Conservation (phyloP, 23 tunicate species). For the Trididemnum nubilum region DNA sequence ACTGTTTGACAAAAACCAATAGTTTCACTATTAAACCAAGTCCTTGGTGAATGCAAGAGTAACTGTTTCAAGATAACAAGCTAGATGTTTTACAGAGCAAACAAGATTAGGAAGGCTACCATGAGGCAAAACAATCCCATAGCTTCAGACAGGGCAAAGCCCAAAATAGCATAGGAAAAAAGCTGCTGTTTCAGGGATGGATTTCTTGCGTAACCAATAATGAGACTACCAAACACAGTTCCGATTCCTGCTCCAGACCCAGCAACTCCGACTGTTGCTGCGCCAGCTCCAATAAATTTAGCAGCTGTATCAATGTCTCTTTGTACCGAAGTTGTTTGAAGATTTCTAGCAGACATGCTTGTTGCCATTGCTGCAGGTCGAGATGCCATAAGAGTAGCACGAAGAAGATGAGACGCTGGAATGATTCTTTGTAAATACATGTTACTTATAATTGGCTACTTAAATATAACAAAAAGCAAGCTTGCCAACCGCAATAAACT, state of each 20-base stretch:
- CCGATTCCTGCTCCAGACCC: constrained; percentile 99
- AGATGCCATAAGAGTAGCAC: constrained; percentile 19
- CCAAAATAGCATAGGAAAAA: constrained; percentile 97
- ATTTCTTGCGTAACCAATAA: constrained; percentile 99
- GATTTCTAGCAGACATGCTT: not conserved
- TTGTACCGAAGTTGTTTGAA: constrained; percentile 71
- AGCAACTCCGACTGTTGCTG: constrained; percentile 99
- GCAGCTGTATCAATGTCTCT: constrained; percentile 99
- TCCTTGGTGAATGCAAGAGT: too few relatives aligned
- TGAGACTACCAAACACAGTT: constrained; percentile 98
- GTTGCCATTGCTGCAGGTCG: constrained; percentile 13
- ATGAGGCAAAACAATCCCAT: constrained; percentile 99
- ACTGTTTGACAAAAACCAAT: too few relatives aligned
- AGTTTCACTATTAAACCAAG: too few relatives aligned
- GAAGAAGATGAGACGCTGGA: constrained; percentile 42
- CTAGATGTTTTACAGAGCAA: constrained; percentile 78
- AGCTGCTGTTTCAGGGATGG: constrained; percentile 98
- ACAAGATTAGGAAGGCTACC: constrained; percentile 98
- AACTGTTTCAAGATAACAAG: not conserved
- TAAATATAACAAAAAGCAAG: not conserved
- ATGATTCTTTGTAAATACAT: constrained; percentile 41
- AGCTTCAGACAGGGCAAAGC: constrained; percentile 99
- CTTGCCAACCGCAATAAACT: not conserved
- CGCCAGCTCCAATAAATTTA: constrained; percentile 99
- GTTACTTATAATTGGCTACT: not conserved